Conservation (phyloP, 2,113 vertebrate genomes). For the Glaucomys volans region DNA sequence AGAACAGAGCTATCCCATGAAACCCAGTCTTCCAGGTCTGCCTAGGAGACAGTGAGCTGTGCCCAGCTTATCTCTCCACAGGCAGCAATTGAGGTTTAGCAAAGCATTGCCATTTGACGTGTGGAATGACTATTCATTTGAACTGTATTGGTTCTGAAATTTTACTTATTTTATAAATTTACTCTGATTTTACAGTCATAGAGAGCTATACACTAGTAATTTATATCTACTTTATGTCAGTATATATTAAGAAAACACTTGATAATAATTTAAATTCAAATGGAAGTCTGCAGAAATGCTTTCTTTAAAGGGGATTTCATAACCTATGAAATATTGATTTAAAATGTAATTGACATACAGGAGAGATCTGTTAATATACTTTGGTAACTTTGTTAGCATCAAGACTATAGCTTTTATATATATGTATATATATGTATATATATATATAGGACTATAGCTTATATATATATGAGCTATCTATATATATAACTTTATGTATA, state of each 20-base stretch:
- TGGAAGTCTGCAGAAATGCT: neutral
- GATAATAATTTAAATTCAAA: neutral
- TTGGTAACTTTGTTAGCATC: neutral
- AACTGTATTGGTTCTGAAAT: neutral
- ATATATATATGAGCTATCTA: too few species aligned
- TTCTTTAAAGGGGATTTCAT: neutral
- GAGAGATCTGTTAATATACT: neutral
- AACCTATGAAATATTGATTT: neutral
- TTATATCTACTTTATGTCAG: neutral
- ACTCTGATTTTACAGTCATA: neutral
- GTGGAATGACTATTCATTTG: neutral
- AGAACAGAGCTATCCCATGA: neutral
- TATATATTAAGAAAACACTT: neutral
- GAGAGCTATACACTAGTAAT: neutral
- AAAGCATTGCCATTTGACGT: neutral
- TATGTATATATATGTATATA: neutral
- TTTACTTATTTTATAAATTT: neutral
- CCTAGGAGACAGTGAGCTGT: neutral
- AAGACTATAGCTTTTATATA: neutral
- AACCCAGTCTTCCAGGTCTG: neutral
- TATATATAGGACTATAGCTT: too few species aligned
- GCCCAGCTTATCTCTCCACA: neutral
- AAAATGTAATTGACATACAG: neutral
- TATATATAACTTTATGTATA: neutral
- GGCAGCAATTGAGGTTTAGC: neutral